Percentiles rank a stretch among this genome's conserved stretches.
phyloP scores from a whole-genome alignment of 1,140 invertebrate genomes.

The Drosophila orena region DNA sequence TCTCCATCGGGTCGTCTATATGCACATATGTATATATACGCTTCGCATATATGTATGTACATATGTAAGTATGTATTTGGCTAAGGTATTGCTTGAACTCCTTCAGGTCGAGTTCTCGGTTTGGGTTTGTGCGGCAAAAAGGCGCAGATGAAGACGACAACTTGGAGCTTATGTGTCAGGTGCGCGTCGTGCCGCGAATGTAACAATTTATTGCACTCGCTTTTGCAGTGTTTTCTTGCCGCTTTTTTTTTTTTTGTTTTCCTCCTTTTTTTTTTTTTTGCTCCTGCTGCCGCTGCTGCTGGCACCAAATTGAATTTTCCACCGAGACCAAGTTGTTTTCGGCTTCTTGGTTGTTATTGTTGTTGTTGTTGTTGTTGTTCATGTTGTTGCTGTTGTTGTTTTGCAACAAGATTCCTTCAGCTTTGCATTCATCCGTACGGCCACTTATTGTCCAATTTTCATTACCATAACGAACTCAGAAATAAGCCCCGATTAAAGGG shows the following conservation, averaged over 20 bases:
- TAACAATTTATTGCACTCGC: constrained; percentile 77
- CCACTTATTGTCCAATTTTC: constrained; percentile 53
- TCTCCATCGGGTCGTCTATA: neutral
- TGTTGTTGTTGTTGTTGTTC: neutral
- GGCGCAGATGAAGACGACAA: constrained; percentile 72
- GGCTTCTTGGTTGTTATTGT: constrained; percentile 12
- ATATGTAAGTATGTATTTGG: neutral
- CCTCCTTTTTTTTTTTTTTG: constrained; percentile 17
- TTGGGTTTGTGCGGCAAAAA: constrained; percentile 26
- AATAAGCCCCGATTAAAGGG: constrained; percentile 33
- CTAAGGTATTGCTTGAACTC: neutral
- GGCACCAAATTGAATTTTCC: constrained; percentile 72
- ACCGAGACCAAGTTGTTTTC: constrained; percentile 14
- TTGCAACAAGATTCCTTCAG: constrained; percentile 31
- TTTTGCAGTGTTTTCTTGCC: constrained; percentile 37
- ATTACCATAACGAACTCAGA: constrained; percentile 46
- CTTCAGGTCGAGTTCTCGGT: constrained; percentile 3
- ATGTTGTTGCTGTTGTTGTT: neutral
- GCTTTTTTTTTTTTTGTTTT: neutral
- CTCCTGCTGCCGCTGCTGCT: constrained; percentile 42
- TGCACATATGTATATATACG: neutral
- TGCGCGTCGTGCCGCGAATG: constrained; percentile 74
- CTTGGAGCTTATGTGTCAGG: constrained; percentile 77
- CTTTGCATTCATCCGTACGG: constrained; percentile 17
- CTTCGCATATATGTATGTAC: neutral